Base-by-base conservation (phyloP, 1,140 invertebrate genomes). In the Paracyclopina nana region DNA sequence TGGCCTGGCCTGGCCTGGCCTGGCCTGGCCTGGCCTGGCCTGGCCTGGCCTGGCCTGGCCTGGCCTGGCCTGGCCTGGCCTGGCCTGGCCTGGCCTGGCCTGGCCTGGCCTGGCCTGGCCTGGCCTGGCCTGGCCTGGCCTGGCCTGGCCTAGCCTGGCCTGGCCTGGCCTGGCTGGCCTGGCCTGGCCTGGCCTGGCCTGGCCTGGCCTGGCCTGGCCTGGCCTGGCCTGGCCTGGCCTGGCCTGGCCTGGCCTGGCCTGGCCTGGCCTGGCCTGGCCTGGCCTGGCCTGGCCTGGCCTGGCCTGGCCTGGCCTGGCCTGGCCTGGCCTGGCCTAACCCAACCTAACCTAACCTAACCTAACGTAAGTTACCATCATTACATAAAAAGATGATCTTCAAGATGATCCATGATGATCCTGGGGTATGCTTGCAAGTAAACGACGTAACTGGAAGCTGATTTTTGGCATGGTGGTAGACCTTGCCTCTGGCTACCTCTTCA, bases 181-280 rank as follows among this genome's bases (percentile, higher is more conserved):
- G 55, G 41, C 55, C 55, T 57, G 52, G 43, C 55, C 55, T 55
- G 54, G 54, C 54, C 55, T 56, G 54, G 54, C 55, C 20, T 16
- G 26, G 28, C 55, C 50, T 54, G 53, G 53, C 55, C 55, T 55
- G 50, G 26, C 55, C 55, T 55, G 54, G 54, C 55, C 54, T 55
- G 46, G 34, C 55, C 55, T 55, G 54, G 54, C 55, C 55, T 55
- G 54, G 54, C 54, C 54, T 55, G 54, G 54, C 54, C 55, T 55
- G 54, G 54, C 55, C 55, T 55, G 54, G 44, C 52, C 52, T 53
- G 55, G 50, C 53, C 27, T 53, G 49, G 18, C 31, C 54, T 55
- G 38, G 54, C 54, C 57, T 56, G 43, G 29, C 30, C 45, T 46
- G 49, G 30, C 48, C n/a, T n/a, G n/a, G 50, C 34, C 52, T 51